phyloP scores from a whole-genome alignment of 2,888 invertebrate species.

The Anthrax anthrax region DNA sequence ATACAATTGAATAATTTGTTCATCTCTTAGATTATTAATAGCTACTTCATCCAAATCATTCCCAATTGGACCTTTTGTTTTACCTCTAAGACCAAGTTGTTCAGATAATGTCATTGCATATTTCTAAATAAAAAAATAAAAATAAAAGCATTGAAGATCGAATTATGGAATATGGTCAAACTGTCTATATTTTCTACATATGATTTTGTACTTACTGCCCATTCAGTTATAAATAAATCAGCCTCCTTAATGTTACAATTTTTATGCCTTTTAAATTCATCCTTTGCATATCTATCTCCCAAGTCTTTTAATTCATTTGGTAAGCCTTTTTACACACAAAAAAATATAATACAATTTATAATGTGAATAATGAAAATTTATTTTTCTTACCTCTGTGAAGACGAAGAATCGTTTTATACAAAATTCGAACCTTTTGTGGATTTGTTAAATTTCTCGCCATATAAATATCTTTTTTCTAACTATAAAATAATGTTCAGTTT shows the following conservation, averaged over 20 bases:
- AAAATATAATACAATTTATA: not conserved
- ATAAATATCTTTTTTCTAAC: too few species aligned
- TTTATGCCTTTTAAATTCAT: slow-evolving; percentile 77
- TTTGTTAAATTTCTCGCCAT: slow-evolving; percentile 6
- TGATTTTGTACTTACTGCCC: slow-evolving; percentile 55
- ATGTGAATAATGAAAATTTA: too few species aligned
- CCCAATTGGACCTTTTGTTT: slow-evolving; percentile 48
- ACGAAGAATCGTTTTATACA: slow-evolving; percentile 67
- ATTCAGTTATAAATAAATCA: slow-evolving; percentile 67
- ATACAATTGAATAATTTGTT: slow-evolving; percentile 72
- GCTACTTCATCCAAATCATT: slow-evolving; percentile 43
- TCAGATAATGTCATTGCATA: slow-evolving; percentile 61
- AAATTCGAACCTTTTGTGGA: slow-evolving; percentile 45
- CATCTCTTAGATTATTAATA: slow-evolving; percentile 59
- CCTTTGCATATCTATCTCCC: slow-evolving; percentile 63
- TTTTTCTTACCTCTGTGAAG: slow-evolving; percentile 62
- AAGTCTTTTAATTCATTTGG: slow-evolving; percentile 53
- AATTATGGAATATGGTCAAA: not conserved
- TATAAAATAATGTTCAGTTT: too few species aligned
- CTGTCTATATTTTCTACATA: too few species aligned
- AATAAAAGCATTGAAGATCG: too few species aligned
- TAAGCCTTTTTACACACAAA: slow-evolving; percentile 33
- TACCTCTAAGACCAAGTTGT: slow-evolving; percentile 54
- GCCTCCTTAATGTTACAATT: slow-evolving; percentile 54
- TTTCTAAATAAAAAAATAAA: slow-evolving; percentile 39